Evolutionary conservation across 2,797 vertebrate genomes (phyloP).

Genomic region (Ambastaia sidthimunki): DNA sequence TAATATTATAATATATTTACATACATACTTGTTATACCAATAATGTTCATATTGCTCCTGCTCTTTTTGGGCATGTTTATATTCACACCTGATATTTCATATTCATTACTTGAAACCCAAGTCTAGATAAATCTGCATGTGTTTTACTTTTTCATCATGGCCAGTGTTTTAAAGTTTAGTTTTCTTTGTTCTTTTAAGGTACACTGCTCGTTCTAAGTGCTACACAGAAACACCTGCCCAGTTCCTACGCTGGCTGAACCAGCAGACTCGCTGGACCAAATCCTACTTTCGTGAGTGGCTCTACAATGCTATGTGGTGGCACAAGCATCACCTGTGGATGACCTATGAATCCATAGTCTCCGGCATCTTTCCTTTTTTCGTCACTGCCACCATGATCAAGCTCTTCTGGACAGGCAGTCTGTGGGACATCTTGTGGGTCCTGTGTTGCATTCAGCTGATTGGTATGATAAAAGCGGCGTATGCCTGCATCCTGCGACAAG

Average conservation of each 20-base stretch:
- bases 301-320: conserved; percentile 91
- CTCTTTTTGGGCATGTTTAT: no score
- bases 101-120: no score
- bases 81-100: no score
- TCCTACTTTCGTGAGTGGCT: conserved; percentile 92
- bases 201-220: conserved; percentile 85
- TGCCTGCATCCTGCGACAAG: conserved; percentile 79
- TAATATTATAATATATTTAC: not conserved
- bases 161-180: no score
- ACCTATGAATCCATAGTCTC: conserved; percentile 91
- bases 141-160: no score
- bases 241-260: conserved; percentile 90
- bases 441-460: conserved; percentile 87
- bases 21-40: not conserved
- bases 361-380: conserved; percentile 88
- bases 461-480: conserved; percentile 84
- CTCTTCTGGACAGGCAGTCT: conserved; percentile 83
- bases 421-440: conserved; percentile 89
- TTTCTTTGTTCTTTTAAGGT: conserved; percentile 71
- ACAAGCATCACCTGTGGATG: conserved; percentile 92
- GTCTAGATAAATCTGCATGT: no score
- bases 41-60: no score
- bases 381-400: conserved; percentile 85
- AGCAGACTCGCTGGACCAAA: conserved; percentile 91
- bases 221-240: conserved; percentile 87